These are phyloP conservation scores for Catharus fuscescens DNA, from an alignment of 2,113 vertebrate genomes.

Conservation along the genomic window DNA sequence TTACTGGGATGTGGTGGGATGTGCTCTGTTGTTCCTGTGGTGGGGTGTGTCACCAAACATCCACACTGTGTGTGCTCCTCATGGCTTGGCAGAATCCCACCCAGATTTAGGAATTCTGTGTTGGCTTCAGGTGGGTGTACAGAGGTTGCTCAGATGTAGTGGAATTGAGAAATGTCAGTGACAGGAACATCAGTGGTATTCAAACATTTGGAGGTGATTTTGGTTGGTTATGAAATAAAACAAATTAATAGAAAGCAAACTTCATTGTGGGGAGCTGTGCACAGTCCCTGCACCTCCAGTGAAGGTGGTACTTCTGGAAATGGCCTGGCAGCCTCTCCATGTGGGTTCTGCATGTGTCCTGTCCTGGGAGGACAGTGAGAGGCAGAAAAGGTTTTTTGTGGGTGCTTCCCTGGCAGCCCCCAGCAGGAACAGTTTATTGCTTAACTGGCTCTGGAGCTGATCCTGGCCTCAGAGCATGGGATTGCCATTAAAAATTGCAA, in stretches of 20 bases:
- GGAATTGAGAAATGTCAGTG: background rate
- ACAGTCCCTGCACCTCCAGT: background rate
- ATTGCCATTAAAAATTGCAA: background rate
- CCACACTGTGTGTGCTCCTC: fast-evolving
- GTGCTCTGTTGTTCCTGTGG: background rate
- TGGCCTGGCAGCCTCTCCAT: background rate
- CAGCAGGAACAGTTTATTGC: background rate
- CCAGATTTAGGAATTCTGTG: background rate
- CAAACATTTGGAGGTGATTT: background rate
- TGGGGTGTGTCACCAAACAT: background rate
- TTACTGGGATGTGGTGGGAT: background rate
- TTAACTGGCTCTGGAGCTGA: background rate
- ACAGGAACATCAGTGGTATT: background rate
- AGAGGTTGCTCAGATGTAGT: background rate
- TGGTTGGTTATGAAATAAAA: background rate
- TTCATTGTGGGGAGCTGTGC: background rate
- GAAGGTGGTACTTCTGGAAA: background rate
- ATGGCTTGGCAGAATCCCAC: background rate
- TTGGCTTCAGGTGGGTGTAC: background rate
- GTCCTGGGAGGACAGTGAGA: background rate
- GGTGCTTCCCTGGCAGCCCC: background rate
- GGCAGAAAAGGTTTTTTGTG: background rate
- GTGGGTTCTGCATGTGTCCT: background rate
- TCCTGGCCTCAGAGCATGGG: background rate
- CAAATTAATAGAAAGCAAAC: background rate